A percentile compares a stretch with the other conserved stretches of the same genome.
Evolutionary conservation across 2,113 vertebrate species (phyloP).

Genomic region (Triplophysa tibetana): DNA sequence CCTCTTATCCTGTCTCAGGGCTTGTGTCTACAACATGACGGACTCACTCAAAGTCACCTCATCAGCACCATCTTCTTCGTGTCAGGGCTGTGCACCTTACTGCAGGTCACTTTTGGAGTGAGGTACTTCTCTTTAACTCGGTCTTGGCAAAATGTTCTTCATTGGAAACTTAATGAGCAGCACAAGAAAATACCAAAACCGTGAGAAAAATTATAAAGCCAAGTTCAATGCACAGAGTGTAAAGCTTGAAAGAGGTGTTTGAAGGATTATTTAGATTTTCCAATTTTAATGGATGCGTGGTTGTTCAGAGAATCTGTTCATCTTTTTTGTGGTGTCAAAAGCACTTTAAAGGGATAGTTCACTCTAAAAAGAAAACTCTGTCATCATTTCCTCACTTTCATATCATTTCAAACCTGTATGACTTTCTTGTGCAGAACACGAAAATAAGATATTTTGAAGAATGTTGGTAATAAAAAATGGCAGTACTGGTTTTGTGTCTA

Average conservation of each 20-base stretch:
- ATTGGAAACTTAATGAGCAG: background rate
- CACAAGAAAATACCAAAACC: background rate
- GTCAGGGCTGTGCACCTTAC: constrained; percentile 90
- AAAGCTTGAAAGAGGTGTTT: background rate
- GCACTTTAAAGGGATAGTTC: no score
- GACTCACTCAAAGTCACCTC: constrained; percentile 89
- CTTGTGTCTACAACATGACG: constrained; percentile 90
- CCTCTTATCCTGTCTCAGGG: constrained; percentile 88
- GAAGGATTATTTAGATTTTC: no score
- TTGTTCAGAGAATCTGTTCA: no score
- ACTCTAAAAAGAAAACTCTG: no score
- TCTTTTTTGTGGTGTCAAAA: no score
- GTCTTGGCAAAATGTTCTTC: background rate
- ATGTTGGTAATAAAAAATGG: no score
- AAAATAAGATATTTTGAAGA: no score
- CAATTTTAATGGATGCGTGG: background rate
- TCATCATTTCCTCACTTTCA: no score
- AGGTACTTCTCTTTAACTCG: constrained; percentile 74
- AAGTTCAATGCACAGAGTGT: background rate
- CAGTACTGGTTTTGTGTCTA: no score
- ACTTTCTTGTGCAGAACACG: no score
- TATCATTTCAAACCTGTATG: no score
- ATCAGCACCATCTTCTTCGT: constrained; percentile 97
- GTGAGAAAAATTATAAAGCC: background rate
- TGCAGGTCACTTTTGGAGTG: constrained; percentile 92